A percentile compares a stretch with the other conserved stretches of the same genome.
phyloP scores from a whole-genome alignment of 2,113 vertebrate genomes.

The Rhinopithecus roxellana region DNA sequence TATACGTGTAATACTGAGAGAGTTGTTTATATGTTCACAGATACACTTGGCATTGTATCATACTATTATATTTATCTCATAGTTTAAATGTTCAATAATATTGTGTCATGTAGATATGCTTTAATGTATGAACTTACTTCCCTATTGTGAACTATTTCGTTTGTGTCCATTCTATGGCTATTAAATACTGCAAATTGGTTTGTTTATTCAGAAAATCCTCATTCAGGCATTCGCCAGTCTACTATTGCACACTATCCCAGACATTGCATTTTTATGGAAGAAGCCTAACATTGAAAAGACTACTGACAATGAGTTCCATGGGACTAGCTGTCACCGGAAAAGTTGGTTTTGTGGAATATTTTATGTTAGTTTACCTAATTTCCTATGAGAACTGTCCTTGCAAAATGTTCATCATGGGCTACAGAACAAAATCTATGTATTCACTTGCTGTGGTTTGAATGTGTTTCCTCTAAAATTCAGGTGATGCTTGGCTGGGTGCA shows the following conservation, averaged over 20 bases:
- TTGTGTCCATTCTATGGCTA: not conserved
- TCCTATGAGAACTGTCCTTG: not conserved
- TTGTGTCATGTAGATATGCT: not conserved
- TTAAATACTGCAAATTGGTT: not conserved
- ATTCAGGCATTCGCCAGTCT: fast-evolving
- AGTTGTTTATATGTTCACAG: not conserved
- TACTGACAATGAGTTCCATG: not conserved
- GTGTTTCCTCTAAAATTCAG: not conserved
- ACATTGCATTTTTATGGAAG: not conserved
- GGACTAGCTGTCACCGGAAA: not conserved
- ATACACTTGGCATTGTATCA: not conserved
- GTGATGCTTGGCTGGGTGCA: too few species aligned
- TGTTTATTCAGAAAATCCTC: not conserved
- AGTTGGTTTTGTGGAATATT: not conserved
- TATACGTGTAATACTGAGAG: not conserved
- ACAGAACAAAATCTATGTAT: not conserved
- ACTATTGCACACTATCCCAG: not conserved
- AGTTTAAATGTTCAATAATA: not conserved
- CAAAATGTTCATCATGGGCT: not conserved
- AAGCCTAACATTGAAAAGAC: not conserved
- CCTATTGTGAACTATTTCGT: not conserved
- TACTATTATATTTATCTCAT: not conserved
- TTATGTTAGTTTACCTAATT: not conserved
- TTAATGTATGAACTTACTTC: not conserved
- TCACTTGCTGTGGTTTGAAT: not conserved